Conservation (phyloP, 1,140 invertebrate genomes). For the Heliconius melpomene region DNA sequence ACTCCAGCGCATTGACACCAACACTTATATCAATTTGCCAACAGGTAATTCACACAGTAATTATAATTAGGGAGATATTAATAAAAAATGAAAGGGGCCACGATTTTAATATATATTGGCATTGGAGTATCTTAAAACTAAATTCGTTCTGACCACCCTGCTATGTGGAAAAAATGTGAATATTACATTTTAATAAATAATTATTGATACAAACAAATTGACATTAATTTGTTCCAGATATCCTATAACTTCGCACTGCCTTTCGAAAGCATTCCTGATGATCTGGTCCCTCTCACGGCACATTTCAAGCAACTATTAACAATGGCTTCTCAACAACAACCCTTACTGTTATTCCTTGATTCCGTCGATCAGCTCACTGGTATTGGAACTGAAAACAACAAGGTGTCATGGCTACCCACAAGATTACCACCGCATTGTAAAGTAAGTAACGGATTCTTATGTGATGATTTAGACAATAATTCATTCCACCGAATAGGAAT, state of each 20-base stretch:
- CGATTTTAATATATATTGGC: too few relatives aligned
- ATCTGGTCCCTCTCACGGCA: conserved; percentile 96
- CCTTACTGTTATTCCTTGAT: conserved; percentile 93
- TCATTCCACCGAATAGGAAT: too few relatives aligned
- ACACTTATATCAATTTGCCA: conserved; percentile 97
- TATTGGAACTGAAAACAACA: conserved; percentile 93
- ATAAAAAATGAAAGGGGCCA: too few relatives aligned
- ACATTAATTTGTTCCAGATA: conserved; percentile 84
- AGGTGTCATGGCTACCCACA: conserved; percentile 97
- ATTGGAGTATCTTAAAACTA: too few relatives aligned
- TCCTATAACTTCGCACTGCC: conserved; percentile 96
- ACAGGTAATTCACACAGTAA: conserved; percentile 82
- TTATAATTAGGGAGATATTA: too few relatives aligned
- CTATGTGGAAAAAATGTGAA: too few relatives aligned
- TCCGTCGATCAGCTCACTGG: conserved; percentile 98
- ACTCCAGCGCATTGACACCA: conserved; percentile 96
- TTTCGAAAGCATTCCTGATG: conserved; percentile 96
- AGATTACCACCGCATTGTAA: conserved; percentile 94
- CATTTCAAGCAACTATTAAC: conserved; percentile 97
- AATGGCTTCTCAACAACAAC: conserved; percentile 89
- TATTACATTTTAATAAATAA: too few relatives aligned
- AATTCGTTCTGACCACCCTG: too few relatives aligned
- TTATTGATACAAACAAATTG: too few relatives aligned
- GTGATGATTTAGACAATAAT: too few relatives aligned
- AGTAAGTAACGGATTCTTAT: conserved; percentile 78